phyloP scores from a whole-genome alignment of 1,140 invertebrate genomes.

The Ips typographus region DNA sequence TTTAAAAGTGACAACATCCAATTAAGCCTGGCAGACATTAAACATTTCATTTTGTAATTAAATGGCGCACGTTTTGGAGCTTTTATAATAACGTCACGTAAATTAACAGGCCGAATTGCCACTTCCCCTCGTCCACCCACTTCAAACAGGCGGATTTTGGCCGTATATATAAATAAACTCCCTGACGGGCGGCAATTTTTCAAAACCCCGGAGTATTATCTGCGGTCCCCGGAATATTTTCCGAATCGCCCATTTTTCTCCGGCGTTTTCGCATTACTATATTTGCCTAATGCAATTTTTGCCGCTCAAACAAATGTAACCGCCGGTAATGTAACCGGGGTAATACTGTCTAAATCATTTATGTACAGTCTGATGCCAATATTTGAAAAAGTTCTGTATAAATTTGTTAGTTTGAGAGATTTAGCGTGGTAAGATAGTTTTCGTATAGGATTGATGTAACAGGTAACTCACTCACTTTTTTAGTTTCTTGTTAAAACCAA shows the following conservation, averaged over 20 bases:
- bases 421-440: too few relatives aligned
- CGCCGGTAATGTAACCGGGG: constrained; percentile 17
- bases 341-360: constrained; percentile 25
- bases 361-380: constrained; percentile 15
- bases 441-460: too few relatives aligned
- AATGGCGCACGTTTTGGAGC: not conserved
- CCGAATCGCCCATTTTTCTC: constrained; percentile 19
- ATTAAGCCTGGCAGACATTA: too few relatives aligned
- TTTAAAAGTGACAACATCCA: too few relatives aligned
- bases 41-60: too few relatives aligned
- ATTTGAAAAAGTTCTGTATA: constrained; percentile 8
- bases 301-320: constrained; percentile 18
- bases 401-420: not conserved
- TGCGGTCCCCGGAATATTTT: constrained; percentile 7
- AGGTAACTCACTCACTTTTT: too few relatives aligned
- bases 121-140: not conserved
- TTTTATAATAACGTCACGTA: constrained; percentile 4
- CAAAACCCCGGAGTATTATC: constrained; percentile 3
- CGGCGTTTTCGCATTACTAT: constrained; percentile 7
- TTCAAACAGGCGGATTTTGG: not conserved
- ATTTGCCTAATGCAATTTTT: constrained; percentile 24
- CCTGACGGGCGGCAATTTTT: not conserved
- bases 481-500: too few relatives aligned
- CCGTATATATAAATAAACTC: constrained; percentile 7
- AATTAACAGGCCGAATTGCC: not conserved